phyloP scores from a whole-genome alignment of 2,113 vertebrate genomes.

The Cebus imitator region DNA sequence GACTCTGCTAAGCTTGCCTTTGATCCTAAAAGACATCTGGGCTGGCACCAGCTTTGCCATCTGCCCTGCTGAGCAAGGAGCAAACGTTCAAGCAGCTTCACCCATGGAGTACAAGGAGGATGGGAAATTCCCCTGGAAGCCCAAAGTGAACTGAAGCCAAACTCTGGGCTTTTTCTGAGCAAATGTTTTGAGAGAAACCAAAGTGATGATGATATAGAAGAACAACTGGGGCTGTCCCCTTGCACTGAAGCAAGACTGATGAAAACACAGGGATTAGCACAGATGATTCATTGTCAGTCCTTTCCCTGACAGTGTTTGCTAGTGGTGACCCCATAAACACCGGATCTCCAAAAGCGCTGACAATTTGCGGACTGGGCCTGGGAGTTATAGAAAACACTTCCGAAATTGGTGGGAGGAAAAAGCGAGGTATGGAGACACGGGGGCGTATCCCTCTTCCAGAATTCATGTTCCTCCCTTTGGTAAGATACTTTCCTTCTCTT shows the following conservation, averaged over 20 bases:
- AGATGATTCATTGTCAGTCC: constrained; percentile 71
- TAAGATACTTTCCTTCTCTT: constrained; percentile 47
- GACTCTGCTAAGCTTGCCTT: background rate
- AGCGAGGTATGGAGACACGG: background rate
- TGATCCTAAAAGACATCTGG: background rate
- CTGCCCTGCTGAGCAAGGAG: background rate
- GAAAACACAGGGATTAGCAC: constrained; percentile 73
- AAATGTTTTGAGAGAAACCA: constrained; percentile 78
- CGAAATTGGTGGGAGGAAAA: constrained; percentile 62
- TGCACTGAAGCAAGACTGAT: constrained; percentile 8
- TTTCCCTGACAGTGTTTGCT: constrained; percentile 38
- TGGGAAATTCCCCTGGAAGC: constrained; percentile 79
- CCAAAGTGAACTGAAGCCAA: constrained; percentile 62
- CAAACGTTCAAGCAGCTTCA: constrained; percentile 13
- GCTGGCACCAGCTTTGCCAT: background rate
- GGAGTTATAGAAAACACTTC: constrained; percentile 32
- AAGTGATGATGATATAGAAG: constrained; percentile 69
- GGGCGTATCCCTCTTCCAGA: constrained; percentile 22
- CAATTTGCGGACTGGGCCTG: background rate
- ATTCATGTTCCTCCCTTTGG: constrained; percentile 45
- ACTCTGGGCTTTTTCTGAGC: constrained; percentile 79
- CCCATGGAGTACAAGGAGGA: constrained; percentile 51
- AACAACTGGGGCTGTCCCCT: constrained; percentile 69
- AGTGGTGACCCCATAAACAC: background rate
- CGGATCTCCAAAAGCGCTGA: constrained; percentile 65